phyloP scores from a whole-genome alignment of 2,797 vertebrate genomes.

The Macropus fuliginosus region DNA sequence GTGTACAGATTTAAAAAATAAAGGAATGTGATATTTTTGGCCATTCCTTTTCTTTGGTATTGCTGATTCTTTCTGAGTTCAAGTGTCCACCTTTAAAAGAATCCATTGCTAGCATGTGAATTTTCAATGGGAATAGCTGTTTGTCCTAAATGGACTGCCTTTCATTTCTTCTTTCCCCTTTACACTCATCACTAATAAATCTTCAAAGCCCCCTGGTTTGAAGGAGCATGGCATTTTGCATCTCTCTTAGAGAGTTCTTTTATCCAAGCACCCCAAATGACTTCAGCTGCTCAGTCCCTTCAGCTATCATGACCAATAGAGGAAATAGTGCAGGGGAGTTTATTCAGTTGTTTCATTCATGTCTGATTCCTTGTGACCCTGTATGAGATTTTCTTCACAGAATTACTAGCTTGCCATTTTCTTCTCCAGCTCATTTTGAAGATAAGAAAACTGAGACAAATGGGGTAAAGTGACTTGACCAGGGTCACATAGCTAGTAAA shows the following conservation, averaged over 20 bases:
- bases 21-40: constrained; percentile 67
- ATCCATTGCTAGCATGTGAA: neutral
- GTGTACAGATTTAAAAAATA: constrained; percentile 46
- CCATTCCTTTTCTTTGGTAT: neutral
- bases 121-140: neutral
- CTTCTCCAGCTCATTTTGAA: neutral
- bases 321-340: neutral
- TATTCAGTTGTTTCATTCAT: neutral
- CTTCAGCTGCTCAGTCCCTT: neutral
- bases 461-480: too few species aligned
- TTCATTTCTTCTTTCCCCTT: constrained; percentile 1
- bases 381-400: neutral
- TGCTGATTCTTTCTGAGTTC: neutral
- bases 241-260: constrained; percentile 19
- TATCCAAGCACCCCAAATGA: neutral
- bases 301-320: neutral
- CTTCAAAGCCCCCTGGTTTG: constrained; percentile 1
- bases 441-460: neutral
- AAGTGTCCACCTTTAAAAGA: constrained; percentile 21
- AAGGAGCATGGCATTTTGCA: neutral
- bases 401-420: neutral
- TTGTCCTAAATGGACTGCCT: neutral
- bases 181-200: neutral
- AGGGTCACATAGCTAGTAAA: too few species aligned
- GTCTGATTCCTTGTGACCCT: neutral